A percentile compares a stretch with the other conserved stretches of the same genome.
These are phyloP conservation scores for Onychostoma macrolepis DNA, from an alignment of 2,113 vertebrate species.

Conservation along the genomic window DNA sequence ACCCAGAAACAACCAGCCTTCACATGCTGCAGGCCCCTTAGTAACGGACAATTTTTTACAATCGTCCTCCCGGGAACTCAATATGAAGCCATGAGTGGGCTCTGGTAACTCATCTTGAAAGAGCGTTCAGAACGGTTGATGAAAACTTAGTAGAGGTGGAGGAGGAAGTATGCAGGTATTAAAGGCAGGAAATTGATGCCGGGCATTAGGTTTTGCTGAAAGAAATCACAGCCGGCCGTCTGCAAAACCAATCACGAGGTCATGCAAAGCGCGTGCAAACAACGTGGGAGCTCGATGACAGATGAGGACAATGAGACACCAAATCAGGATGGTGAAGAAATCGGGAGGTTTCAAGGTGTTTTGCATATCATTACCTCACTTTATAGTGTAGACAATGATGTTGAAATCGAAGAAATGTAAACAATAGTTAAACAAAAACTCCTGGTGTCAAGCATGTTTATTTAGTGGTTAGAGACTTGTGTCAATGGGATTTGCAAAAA, in stretches of 20 bases:
- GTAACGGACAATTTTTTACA: constrained; percentile 38
- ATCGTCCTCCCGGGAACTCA: constrained; percentile 30
- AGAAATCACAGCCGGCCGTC: constrained; percentile 29
- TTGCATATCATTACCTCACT: neutral
- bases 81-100: constrained; percentile 19
- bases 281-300: constrained; percentile 32
- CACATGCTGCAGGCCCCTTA: constrained; percentile 16
- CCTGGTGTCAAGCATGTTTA: constrained; percentile 37
- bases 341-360: neutral
- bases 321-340: constrained; percentile 1
- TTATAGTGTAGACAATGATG: constrained; percentile 11
- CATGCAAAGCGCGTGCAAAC: constrained; percentile 54
- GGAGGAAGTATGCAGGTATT: constrained; percentile 26
- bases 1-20: constrained; percentile 8
- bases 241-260: constrained; percentile 23
- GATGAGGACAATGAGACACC: constrained; percentile 4
- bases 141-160: constrained; percentile 38
- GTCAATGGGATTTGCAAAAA: constrained; percentile 4
- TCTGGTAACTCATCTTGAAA: constrained; percentile 40
- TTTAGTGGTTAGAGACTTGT: constrained; percentile 2
- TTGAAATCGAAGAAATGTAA: neutral
- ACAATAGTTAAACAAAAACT: neutral
- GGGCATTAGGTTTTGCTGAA: constrained; percentile 2
- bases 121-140: constrained; percentile 5
- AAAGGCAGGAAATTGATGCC: constrained; percentile 26